Evolutionary conservation across 2,113 vertebrate species (phyloP).

Genomic region (Esox niger): DNA sequence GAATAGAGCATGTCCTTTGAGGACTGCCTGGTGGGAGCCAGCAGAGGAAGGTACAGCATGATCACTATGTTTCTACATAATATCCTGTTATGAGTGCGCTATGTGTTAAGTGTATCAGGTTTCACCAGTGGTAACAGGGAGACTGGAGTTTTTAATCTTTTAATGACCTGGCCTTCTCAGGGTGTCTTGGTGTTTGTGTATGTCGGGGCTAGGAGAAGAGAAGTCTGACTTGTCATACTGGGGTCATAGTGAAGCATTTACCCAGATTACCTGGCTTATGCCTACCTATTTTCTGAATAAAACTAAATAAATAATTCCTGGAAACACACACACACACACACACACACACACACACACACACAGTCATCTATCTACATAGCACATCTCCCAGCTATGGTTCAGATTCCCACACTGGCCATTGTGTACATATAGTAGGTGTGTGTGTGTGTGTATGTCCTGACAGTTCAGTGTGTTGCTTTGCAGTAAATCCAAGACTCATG

Average conservation of each 20-base stretch:
- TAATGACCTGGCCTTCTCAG: background rate
- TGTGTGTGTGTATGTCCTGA: no score
- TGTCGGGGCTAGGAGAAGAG: background rate
- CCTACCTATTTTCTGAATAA: background rate
- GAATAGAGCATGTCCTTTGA: no score
- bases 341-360: background rate
- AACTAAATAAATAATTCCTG: conserved; percentile 17
- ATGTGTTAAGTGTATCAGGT: background rate
- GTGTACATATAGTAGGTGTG: no score
- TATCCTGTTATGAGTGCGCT: background rate
- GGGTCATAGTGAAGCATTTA: conserved; percentile 35
- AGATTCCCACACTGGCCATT: background rate
- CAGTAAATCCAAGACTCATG: background rate
- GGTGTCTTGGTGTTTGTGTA: no score
- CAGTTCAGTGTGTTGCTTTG: background rate
- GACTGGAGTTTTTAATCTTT: background rate
- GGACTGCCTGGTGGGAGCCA: background rate
- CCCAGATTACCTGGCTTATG: conserved; percentile 12
- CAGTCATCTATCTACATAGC: background rate
- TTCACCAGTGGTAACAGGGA: background rate
- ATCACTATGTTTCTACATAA: background rate
- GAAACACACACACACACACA: background rate
- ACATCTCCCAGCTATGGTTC: background rate
- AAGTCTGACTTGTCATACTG: conserved; percentile 1
- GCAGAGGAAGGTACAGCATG: background rate